Evolutionary conservation across 2,888 invertebrate genomes (phyloP).

Genomic region (Seladonia tumulorum): DNA sequence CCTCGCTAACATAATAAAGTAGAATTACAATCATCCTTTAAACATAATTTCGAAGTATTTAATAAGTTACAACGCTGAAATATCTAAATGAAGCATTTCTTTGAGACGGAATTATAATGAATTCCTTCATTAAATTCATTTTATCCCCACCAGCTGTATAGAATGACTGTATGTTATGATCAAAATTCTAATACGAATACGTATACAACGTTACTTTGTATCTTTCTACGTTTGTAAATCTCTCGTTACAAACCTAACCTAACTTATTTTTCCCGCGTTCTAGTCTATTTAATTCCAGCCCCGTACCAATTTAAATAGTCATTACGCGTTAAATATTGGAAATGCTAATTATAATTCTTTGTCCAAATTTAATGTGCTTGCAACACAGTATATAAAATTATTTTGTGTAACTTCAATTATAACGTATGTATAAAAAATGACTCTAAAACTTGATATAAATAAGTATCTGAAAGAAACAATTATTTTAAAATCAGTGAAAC

Average conservation of each 20-base stretch:
- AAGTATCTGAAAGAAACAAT: neutral
- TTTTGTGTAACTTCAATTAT: neutral
- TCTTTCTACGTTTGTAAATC: slow-evolving; percentile 29
- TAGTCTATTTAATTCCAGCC: slow-evolving; percentile 23
- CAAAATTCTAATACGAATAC: slow-evolving; percentile 32
- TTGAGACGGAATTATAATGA: neutral
- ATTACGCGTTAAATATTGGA: neutral
- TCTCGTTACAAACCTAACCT: slow-evolving; percentile 57
- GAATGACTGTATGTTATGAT: slow-evolving; percentile 12
- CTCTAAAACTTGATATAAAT: neutral
- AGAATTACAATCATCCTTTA: neutral
- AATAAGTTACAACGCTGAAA: neutral
- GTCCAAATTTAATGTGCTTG: neutral
- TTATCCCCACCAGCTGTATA: neutral
- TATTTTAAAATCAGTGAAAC: neutral
- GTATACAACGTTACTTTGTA: slow-evolving; percentile 13
- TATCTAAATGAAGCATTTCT: neutral
- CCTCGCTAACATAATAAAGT: neutral
- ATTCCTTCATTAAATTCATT: slow-evolving; percentile 8
- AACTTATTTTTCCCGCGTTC: slow-evolving; percentile 63
- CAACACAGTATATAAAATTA: neutral
- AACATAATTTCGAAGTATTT: neutral
- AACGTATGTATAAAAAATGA: neutral
- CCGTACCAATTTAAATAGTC: neutral
- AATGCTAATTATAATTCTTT: neutral